phyloP scores from a whole-genome alignment of 1,140 invertebrate species.

The Papilio glaucus region DNA sequence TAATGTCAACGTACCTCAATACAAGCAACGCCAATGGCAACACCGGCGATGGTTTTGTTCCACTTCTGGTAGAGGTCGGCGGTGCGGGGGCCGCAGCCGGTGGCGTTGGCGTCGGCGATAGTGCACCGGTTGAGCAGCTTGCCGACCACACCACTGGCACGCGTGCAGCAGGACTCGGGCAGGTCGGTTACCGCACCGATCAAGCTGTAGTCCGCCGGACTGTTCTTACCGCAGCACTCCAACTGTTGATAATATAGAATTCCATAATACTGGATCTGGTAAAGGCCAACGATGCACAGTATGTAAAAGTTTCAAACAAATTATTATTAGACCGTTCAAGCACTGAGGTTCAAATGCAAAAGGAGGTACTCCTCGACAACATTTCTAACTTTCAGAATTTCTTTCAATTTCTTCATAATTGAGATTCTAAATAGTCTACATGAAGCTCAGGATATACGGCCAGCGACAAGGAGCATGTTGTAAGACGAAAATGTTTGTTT shows the following conservation, averaged over 20 bases:
- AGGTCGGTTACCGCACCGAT: constrained; percentile 48
- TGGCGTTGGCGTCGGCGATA: constrained; percentile 69
- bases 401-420: too few relatives aligned
- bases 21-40: constrained; percentile 87
- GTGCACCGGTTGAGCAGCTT: constrained; percentile 66
- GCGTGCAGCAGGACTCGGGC: constrained; percentile 76
- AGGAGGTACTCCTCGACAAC: too few relatives aligned
- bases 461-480: too few relatives aligned
- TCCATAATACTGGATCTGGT: too few relatives aligned
- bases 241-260: constrained; percentile 70
- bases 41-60: constrained; percentile 85
- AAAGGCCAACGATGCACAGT: too few relatives aligned
- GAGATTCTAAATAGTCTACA: too few relatives aligned
- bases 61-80: constrained; percentile 76
- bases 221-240: constrained; percentile 86
- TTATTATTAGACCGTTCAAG: too few relatives aligned
- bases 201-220: constrained; percentile 74
- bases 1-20: constrained; percentile 84
- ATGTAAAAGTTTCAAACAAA: too few relatives aligned
- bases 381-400: too few relatives aligned
- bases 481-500: too few relatives aligned
- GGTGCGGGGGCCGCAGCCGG: constrained; percentile 79
- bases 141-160: constrained; percentile 55
- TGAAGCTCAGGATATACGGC: too few relatives aligned
- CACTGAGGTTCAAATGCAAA: too few relatives aligned